Conservation (phyloP, 2,888 invertebrate genomes). For the Antheraea yamamai region DNA sequence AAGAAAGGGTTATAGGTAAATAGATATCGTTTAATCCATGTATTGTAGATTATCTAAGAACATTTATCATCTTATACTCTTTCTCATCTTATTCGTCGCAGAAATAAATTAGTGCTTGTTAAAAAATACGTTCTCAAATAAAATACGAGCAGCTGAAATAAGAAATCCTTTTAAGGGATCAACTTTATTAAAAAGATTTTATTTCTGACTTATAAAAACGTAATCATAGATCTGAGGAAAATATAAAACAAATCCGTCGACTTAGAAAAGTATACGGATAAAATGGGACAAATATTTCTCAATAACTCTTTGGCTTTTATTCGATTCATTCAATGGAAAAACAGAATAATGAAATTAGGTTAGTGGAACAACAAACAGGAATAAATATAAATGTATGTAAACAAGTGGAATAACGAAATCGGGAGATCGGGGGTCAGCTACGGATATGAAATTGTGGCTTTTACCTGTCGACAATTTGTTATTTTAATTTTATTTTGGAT, state of each 20-base stretch:
- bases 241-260: background rate
- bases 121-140: background rate
- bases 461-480: background rate
- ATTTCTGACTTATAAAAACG: background rate
- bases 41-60: too few relatives aligned
- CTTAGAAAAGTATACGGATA: background rate
- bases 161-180: background rate
- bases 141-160: background rate
- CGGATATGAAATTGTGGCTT: background rate
- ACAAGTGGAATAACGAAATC: conserved; percentile 2
- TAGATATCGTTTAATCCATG: too few relatives aligned
- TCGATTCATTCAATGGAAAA: conserved; percentile 8
- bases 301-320: conserved; percentile 13
- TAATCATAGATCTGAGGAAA: background rate
- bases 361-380: conserved; percentile 10
- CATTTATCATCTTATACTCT: too few relatives aligned
- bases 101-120: background rate
- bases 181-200: background rate
- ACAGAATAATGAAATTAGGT: conserved; percentile 11
- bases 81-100: background rate
- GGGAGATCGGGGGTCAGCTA: background rate
- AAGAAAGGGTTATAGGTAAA: too few relatives aligned
- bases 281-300: conserved; percentile 10
- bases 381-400: conserved; percentile 12
- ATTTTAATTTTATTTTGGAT: background rate